Evolutionary conservation across 2,113 vertebrate species (phyloP).

Genomic region (Embiotoca jacksoni): DNA sequence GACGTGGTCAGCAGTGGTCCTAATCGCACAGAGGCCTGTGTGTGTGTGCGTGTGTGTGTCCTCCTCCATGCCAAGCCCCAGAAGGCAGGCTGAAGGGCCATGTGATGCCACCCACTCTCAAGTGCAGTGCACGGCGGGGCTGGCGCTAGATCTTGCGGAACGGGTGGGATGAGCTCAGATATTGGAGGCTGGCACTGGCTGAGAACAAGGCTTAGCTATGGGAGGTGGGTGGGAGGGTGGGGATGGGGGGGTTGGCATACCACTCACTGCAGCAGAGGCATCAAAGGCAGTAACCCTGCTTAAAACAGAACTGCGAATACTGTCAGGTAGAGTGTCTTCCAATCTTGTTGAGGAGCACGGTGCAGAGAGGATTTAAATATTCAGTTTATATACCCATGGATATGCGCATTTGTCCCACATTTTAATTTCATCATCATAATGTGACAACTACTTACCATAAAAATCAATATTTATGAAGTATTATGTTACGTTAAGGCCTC

Average conservation of each 20-base stretch:
- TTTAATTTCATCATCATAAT: conserved; percentile 53
- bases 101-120: conserved; percentile 79
- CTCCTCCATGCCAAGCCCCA: conserved; percentile 58
- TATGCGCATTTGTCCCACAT: conserved; percentile 23
- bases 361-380: conserved; percentile 20
- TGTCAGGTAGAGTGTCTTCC: conserved; percentile 42
- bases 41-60: conserved; percentile 28
- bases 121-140: conserved; percentile 64
- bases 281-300: conserved; percentile 53
- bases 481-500: conserved; percentile 32
- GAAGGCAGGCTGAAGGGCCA: conserved; percentile 68
- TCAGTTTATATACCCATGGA: conserved; percentile 23
- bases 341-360: conserved; percentile 11
- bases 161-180: conserved; percentile 74
- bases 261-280: conserved; percentile 58
- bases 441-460: conserved; percentile 40
- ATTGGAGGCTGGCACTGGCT: conserved; percentile 76
- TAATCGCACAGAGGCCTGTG: conserved; percentile 49
- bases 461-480: conserved; percentile 68
- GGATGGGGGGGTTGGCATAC: conserved; percentile 12
- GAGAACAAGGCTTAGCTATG: conserved; percentile 70
- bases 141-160: conserved; percentile 62
- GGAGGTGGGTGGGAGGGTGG: conserved; percentile 30
- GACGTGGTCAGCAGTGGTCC: conserved; percentile 51
- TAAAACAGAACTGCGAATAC: conserved; percentile 51